These are phyloP conservation scores for Gastrophysa polygoni DNA, from an alignment of 2,888 invertebrate genomes.

Conservation along the genomic window DNA sequence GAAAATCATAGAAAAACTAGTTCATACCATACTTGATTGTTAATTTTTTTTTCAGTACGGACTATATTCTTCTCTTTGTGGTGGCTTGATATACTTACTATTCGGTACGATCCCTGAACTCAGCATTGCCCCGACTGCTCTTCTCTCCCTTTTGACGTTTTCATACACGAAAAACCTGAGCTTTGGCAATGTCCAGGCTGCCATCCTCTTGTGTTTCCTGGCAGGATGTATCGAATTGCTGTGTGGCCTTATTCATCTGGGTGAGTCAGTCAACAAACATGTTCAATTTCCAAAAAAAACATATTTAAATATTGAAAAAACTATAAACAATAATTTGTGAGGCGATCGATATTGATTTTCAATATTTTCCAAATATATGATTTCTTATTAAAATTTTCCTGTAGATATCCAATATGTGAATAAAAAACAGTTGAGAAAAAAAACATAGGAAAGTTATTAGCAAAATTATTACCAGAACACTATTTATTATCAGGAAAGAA, in stretches of 20 bases:
- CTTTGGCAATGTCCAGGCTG: slow-evolving; percentile 63
- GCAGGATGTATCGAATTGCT: slow-evolving; percentile 69
- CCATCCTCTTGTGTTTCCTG: slow-evolving; percentile 69
- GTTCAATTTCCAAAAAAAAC: background rate
- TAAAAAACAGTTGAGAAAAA: too few relatives aligned
- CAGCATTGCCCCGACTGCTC: slow-evolving; percentile 75
- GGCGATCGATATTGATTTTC: too few relatives aligned
- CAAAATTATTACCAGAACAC: too few relatives aligned
- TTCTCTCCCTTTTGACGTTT: slow-evolving; percentile 75
- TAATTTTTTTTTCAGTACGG: slow-evolving; percentile 68
- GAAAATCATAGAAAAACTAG: slow-evolving; percentile 34
- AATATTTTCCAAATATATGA: too few relatives aligned
- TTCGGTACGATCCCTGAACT: slow-evolving; percentile 75
- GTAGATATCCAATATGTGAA: too few relatives aligned
- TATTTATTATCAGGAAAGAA: too few relatives aligned
- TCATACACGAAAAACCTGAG: slow-evolving; percentile 62
- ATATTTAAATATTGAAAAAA: too few relatives aligned
- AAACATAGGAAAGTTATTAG: too few relatives aligned
- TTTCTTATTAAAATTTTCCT: too few relatives aligned
- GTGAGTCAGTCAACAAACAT: too few relatives aligned
- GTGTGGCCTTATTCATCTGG: slow-evolving; percentile 69
- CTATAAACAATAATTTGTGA: too few relatives aligned
- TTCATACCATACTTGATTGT: background rate
- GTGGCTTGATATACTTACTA: slow-evolving; percentile 78
- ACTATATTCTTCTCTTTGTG: slow-evolving; percentile 80